phyloP scores from a whole-genome alignment of 2,113 vertebrate species.

The Apistogramma diplotaenia region DNA sequence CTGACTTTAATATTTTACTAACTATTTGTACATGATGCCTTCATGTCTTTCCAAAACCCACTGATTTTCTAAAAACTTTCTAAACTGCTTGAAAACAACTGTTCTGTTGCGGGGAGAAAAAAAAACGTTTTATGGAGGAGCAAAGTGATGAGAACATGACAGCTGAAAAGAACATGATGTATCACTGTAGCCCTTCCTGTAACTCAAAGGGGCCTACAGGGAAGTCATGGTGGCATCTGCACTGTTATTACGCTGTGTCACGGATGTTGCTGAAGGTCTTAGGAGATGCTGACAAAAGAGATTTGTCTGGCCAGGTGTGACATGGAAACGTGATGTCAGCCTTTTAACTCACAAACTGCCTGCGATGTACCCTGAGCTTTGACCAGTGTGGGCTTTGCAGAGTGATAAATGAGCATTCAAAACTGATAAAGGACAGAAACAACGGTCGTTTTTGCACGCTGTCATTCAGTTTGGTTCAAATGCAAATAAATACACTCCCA shows the following conservation, averaged over 20 bases:
- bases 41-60: background rate
- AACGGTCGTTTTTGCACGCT: background rate
- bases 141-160: slow-evolving; percentile 6
- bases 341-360: background rate
- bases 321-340: slow-evolving; percentile 20
- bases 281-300: slow-evolving; percentile 34
- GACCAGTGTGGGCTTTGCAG: background rate
- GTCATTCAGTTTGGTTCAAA: background rate
- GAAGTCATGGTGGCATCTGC: slow-evolving; percentile 6
- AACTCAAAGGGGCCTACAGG: background rate
- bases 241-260: slow-evolving; percentile 33
- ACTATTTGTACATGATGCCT: background rate
- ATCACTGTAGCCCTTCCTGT: slow-evolving; percentile 3
- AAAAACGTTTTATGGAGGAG: background rate
- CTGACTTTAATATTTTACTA: background rate
- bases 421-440: background rate
- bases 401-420: slow-evolving; percentile 16
- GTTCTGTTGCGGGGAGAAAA: background rate
- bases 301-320: slow-evolving; percentile 34
- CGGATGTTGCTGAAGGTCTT: slow-evolving; percentile 25
- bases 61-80: background rate
- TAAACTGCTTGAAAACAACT: background rate
- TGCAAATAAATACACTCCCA: background rate
- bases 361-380: background rate
- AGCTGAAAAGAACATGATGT: slow-evolving; percentile 4